Percentiles rank a stretch among this genome's conserved stretches.
Conservation (phyloP, 2,888 invertebrate genomes). For the Lamellibrachia columna region DNA sequence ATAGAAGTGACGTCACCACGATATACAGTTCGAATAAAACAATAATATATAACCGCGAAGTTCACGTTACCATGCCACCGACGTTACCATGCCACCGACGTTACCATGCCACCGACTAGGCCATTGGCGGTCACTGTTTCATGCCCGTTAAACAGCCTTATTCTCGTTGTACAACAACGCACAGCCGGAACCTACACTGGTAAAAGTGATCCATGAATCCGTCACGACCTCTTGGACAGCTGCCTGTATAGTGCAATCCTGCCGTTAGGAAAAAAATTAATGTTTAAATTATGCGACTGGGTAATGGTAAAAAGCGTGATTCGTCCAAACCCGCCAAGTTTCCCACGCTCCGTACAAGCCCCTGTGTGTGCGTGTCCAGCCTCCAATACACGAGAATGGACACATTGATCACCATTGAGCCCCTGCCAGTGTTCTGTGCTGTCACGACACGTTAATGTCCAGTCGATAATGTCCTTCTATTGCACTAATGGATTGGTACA, state of each 20-base stretch:
- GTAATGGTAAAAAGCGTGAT: background rate
- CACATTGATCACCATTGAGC: background rate
- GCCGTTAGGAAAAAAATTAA: background rate
- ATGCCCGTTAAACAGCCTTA: no score
- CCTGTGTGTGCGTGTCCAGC: background rate
- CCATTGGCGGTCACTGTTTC: no score
- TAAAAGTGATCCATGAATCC: background rate
- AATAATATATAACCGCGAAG: no score
- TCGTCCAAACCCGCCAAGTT: background rate
- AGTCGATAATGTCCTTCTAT: background rate
- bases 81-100: no score
- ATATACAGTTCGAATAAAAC: no score
- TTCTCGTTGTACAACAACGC: no score
- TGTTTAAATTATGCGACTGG: background rate
- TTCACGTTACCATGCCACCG: no score
- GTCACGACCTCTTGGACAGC: background rate
- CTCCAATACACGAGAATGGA: background rate
- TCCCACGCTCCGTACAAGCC: background rate
- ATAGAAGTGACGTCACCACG: no score
- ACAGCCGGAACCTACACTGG: background rate
- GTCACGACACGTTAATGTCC: background rate
- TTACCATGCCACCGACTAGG: no score
- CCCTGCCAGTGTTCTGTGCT: background rate
- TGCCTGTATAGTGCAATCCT: background rate
- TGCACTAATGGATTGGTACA: background rate